These are phyloP conservation scores for Stictonetta naevosa DNA, from an alignment of 2,113 vertebrate genomes.

Conservation along the genomic window DNA sequence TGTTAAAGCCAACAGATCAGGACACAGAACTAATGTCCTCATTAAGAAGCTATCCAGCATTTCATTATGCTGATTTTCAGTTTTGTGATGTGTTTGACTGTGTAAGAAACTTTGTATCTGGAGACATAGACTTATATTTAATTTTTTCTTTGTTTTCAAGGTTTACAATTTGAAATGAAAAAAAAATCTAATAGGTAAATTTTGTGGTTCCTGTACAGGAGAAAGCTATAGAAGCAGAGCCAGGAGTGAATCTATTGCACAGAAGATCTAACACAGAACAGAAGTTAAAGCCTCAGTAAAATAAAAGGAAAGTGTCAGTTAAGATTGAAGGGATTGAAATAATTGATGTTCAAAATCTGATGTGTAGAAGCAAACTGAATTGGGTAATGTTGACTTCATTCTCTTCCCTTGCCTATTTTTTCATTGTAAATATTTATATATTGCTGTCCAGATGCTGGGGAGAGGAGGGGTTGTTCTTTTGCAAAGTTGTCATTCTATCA, in stretches of 20 bases:
- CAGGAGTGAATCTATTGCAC: conserved; percentile 19
- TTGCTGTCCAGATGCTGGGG: conserved; percentile 67
- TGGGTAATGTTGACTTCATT: conserved; percentile 60
- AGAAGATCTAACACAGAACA: background rate
- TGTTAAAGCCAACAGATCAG: conserved; percentile 55
- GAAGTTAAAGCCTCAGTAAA: background rate
- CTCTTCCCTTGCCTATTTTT: conserved; percentile 76
- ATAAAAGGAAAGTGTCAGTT: background rate
- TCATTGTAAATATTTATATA: conserved; percentile 84
- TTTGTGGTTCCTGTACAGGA: conserved; percentile 49
- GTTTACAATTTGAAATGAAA: conserved; percentile 59
- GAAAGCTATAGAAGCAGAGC: conserved; percentile 22
- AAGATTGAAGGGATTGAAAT: background rate
- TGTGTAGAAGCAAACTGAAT: conserved; percentile 42
- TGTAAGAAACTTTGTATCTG: conserved; percentile 53
- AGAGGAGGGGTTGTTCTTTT: conserved; percentile 57
- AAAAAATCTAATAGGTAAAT: conserved; percentile 30
- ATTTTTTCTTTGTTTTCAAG: conserved; percentile 45
- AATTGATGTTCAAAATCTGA: conserved; percentile 59
- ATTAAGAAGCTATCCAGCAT: conserved; percentile 49
- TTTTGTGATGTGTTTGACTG: conserved; percentile 62
- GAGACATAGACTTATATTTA: conserved; percentile 51
- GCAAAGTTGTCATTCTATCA: conserved; percentile 76
- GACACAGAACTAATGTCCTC: conserved; percentile 14
- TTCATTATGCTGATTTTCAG: conserved; percentile 65